Conservation (phyloP, 30 jellyfish, hydroid and myxozoan genomes). For the Pelagia noctiluca region DNA sequence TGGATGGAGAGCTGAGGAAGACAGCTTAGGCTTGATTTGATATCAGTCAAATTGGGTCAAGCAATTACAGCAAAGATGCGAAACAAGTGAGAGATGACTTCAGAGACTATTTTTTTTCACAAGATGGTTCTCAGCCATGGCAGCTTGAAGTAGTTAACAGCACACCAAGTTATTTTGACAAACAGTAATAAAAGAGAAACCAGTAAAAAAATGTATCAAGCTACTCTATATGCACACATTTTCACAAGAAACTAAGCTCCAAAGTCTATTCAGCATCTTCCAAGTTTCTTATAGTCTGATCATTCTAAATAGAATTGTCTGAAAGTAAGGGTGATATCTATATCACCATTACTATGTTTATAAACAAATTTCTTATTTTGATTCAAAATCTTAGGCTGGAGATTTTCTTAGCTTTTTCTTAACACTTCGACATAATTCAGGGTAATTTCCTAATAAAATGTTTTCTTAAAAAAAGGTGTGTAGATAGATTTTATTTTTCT, state of each 20-base stretch:
- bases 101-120: constrained; percentile 69
- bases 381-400: too few relatives aligned
- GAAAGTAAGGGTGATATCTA: background rate
- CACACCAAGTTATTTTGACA: constrained; percentile 47
- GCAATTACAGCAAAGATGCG: constrained; percentile 69
- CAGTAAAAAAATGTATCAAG: constrained; percentile 8
- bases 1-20: constrained; percentile 72
- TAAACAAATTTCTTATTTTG: background rate
- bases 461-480: too few relatives aligned
- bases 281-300: constrained; percentile 8
- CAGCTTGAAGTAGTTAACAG: constrained; percentile 66
- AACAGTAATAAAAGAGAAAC: constrained; percentile 27
- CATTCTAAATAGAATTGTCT: background rate
- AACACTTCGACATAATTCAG: constrained; percentile 16
- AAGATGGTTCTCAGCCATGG: constrained; percentile 76
- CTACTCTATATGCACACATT: background rate
- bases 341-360: background rate
- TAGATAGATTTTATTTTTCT: too few relatives aligned
- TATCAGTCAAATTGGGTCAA: constrained; percentile 65
- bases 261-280: background rate
- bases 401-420: constrained; percentile 3
- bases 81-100: constrained; percentile 73
- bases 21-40: constrained; percentile 46
- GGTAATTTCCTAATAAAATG: constrained; percentile 11
- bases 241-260: too few relatives aligned